phyloP scores from a whole-genome alignment of 2,113 vertebrate genomes.

The Chelonoidis abingdonii region DNA sequence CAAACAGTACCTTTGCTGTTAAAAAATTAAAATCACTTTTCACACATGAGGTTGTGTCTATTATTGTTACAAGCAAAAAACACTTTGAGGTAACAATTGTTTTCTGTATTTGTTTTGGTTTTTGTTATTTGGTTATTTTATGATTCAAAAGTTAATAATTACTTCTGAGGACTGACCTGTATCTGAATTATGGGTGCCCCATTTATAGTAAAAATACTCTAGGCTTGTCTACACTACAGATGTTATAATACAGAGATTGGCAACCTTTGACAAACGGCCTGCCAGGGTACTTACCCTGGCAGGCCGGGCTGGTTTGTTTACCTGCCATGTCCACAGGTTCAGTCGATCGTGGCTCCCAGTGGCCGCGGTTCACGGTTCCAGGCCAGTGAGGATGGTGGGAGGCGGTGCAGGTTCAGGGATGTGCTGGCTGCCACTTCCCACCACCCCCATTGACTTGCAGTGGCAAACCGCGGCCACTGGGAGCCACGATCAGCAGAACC shows the following conservation, averaged over 20 bases:
- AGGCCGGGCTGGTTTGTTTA: no score
- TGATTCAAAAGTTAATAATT: rapidly evolving
- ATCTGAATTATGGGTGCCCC: background rate
- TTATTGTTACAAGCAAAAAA: background rate
- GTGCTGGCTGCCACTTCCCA: no score
- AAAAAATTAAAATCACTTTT: slow-evolving; percentile 35
- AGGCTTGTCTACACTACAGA: background rate
- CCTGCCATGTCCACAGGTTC: no score
- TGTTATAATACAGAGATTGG: background rate
- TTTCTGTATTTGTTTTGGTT: background rate
- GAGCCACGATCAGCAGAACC: no score
- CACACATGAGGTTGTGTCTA: background rate
- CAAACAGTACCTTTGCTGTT: background rate
- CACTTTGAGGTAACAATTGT: background rate
- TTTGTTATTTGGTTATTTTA: background rate
- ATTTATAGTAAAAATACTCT: background rate
- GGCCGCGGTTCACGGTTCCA: no score
- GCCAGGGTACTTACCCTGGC: no score
- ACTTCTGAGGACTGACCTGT: background rate
- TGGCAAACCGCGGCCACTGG: no score
- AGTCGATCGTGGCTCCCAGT: no score
- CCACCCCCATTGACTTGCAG: no score
- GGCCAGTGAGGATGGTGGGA: no score
- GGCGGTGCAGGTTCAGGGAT: no score
- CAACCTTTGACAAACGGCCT: no score